Percentiles rank a stretch among this genome's conserved stretches.
Conservation (phyloP, 2,113 vertebrate species). For the Ceyx margarethae region DNA sequence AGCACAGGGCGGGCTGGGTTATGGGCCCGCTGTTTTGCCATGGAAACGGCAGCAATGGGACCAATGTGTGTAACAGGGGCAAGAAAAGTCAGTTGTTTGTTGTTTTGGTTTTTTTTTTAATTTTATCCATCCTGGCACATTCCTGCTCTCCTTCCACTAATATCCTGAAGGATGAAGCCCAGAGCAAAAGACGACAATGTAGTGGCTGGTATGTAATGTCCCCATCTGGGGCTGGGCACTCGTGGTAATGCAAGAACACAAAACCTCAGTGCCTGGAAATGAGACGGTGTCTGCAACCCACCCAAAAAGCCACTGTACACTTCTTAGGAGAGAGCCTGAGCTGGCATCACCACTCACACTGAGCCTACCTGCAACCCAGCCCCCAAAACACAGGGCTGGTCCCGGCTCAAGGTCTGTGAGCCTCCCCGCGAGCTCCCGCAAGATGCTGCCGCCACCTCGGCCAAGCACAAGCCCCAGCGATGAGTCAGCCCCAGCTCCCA, state of each 20-base stretch:
- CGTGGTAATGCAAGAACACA: background rate
- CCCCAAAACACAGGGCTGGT: background rate
- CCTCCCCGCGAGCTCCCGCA: background rate
- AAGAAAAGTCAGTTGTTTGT: background rate
- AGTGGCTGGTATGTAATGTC: background rate
- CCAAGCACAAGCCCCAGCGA: background rate
- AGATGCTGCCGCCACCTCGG: background rate
- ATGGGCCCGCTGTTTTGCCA: constrained; percentile 44
- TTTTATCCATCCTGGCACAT: background rate
- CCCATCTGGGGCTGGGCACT: background rate
- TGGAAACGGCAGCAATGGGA: constrained; percentile 35
- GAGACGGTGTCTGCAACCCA: accelerated
- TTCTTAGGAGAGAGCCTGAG: background rate
- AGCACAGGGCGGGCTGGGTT: constrained; percentile 10
- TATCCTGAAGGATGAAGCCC: background rate
- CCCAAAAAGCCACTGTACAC: accelerated
- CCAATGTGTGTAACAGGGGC: background rate
- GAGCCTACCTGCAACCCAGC: background rate
- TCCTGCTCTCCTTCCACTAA: background rate
- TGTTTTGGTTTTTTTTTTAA: background rate
- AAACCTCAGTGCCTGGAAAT: accelerated
- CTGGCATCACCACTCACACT: accelerated
- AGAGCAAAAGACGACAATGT: background rate
- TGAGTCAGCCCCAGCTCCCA: constrained; percentile 25
- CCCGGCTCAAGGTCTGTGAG: background rate